Evolutionary conservation across 2,888 invertebrate genomes (phyloP).

Genomic region (Maniola hyperantus): DNA sequence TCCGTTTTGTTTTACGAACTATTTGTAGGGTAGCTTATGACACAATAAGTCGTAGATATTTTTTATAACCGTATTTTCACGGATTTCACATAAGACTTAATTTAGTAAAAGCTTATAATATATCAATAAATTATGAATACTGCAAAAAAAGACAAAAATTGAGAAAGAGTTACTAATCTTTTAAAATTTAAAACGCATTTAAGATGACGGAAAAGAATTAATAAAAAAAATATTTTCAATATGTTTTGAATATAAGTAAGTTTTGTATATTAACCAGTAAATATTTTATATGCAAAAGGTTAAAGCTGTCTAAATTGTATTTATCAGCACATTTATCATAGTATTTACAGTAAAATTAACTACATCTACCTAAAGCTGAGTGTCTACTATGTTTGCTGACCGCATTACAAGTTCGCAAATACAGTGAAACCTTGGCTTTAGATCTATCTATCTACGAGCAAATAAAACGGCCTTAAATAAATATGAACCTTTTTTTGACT

Average conservation of each 20-base stretch:
- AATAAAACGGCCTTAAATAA: neutral
- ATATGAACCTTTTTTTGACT: neutral
- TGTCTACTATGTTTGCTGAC: neutral
- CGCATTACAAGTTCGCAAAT: neutral
- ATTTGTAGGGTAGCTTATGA: too few relatives aligned
- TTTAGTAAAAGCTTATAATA: neutral
- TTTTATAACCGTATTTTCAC: too few relatives aligned
- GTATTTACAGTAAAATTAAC: neutral
- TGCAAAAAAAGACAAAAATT: neutral
- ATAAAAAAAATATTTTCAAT: neutral
- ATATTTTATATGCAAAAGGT: neutral
- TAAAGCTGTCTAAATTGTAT: neutral
- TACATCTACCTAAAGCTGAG: neutral
- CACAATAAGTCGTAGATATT: too few relatives aligned
- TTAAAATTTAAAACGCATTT: neutral
- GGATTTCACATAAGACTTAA: too few relatives aligned
- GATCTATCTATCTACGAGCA: constrained; percentile 1
- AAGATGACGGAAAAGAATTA: neutral
- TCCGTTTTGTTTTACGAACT: neutral
- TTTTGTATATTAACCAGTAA: constrained; percentile 3
- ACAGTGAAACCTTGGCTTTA: neutral
- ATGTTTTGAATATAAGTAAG: neutral
- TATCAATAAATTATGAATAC: neutral
- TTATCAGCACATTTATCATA: neutral
- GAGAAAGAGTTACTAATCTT: neutral